Conservation (phyloP, 2,888 invertebrate genomes). For the Pomacea canaliculata region DNA sequence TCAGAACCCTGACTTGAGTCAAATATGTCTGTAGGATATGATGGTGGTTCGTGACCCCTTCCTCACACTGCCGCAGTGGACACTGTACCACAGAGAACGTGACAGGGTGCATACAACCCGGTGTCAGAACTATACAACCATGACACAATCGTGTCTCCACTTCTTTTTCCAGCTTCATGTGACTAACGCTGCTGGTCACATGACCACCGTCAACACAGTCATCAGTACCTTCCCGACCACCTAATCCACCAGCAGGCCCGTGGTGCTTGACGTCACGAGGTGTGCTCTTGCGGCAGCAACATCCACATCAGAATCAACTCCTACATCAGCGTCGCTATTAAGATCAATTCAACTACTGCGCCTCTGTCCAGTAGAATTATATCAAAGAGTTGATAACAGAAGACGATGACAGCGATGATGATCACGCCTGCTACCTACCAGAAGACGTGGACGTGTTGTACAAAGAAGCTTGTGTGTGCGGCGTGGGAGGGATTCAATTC, state of each 20-base stretch:
- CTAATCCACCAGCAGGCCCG: conserved; percentile 22
- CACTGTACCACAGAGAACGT: conserved; percentile 4
- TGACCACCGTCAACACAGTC: conserved; percentile 25
- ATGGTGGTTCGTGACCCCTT: conserved; percentile 18
- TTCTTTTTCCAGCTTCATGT: conserved; percentile 35
- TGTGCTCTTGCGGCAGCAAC: neutral
- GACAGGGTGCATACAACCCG: conserved; percentile 21
- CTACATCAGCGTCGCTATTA: neutral
- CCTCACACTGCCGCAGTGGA: neutral
- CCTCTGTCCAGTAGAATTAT: neutral
- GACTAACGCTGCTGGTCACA: conserved; percentile 39
- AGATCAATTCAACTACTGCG: neutral
- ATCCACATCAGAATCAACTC: neutral
- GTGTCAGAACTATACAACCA: conserved; percentile 24
- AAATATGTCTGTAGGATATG: conserved; percentile 2
- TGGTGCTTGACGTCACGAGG: conserved; percentile 26
- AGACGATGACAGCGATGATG: no score
- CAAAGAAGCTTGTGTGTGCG: conserved; percentile 1
- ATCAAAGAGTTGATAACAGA: no score
- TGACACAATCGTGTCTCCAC: conserved; percentile 18
- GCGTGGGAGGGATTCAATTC: conserved; percentile 16
- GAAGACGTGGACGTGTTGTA: conserved; percentile 11
- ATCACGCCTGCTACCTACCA: no score
- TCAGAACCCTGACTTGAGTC: no score
- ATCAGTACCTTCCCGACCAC: conserved; percentile 25